Evolutionary conservation across 1,140 invertebrate species (phyloP), one percentile per base, ranked within the genome.

Genomic region (Euwallacea similis): DNA sequence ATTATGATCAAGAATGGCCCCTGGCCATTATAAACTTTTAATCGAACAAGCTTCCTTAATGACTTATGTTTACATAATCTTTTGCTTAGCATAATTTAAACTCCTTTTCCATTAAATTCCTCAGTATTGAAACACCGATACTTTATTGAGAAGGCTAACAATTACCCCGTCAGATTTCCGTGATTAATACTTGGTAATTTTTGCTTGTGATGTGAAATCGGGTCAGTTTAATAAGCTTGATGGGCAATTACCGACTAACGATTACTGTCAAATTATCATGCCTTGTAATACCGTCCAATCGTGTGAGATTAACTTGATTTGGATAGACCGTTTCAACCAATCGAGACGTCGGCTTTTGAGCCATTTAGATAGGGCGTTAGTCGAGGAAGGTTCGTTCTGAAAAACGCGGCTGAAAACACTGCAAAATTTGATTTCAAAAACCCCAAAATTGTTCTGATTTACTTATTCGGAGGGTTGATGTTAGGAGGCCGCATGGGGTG

Each of bases 141-240:
- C 21, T n/a, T 15, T 59, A 59, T 59, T 33, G 56, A 59, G 56
- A 13, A 61, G 42, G 10, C 59, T 16, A 43, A 61, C 59, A 61
- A 61, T 61, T 61, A 61, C 42, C 59, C 10, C 42, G 59, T 61
- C 59, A 61, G 59, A 61, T 42, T 42, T 43, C 21, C 11, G 10
- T 61, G 59, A 61, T 61, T 61, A 61, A 61, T 61, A 61, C 59
- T 61, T 43, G 11, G 42, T 61, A 61, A 61, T 61, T 61, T 61
- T 61, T 61, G 59, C 42, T 58, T 58, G 55, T 33, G 13, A 50
- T 21, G 21, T 33, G 21, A 33, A 59, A 59, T 59, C 21, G 21
- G 56, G 56, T 59, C 56, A 59, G 21, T 15, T 13, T 59, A 44
- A 42, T 61, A 41, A 61, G 33, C 11, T 42, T 61, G 42, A n/a